These are phyloP conservation scores for Cyanoramphus novaezelandiae DNA, from an alignment of 2,113 vertebrate species.

Conservation along the genomic window DNA sequence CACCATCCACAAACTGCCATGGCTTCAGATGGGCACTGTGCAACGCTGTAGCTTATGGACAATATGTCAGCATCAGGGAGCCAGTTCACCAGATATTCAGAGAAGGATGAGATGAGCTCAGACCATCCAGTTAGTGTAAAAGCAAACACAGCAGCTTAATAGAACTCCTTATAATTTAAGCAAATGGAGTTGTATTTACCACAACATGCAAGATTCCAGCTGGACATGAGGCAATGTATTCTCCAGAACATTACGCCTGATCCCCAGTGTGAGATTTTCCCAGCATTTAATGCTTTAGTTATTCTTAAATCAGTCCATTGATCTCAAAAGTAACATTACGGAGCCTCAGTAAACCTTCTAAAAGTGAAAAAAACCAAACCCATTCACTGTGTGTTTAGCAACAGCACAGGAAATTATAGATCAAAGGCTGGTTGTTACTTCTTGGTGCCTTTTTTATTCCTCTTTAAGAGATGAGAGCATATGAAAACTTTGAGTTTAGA, in stretches of 20 bases:
- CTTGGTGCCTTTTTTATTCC: not conserved
- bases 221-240: not conserved
- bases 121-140: not conserved
- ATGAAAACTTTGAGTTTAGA: not conserved
- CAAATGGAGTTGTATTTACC: not conserved
- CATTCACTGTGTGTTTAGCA: not conserved
- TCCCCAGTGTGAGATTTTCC: not conserved
- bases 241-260: not conserved
- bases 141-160: not conserved
- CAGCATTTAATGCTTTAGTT: not conserved
- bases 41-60: fast-evolving
- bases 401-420: not conserved
- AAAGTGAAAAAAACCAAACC: not conserved
- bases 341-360: not conserved
- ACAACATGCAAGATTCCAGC: not conserved
- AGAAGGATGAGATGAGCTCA: not conserved
- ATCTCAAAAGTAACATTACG: not conserved
- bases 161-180: not conserved
- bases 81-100: not conserved
- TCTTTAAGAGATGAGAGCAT: not conserved
- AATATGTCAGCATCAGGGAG: not conserved
- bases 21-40: not conserved
- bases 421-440: not conserved
- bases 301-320: not conserved
- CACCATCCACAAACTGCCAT: not conserved